Evolutionary conservation across 2,113 vertebrate species (phyloP), one percentile per base, ranked within the genome.

Genomic region (Crotalus horridus): DNA sequence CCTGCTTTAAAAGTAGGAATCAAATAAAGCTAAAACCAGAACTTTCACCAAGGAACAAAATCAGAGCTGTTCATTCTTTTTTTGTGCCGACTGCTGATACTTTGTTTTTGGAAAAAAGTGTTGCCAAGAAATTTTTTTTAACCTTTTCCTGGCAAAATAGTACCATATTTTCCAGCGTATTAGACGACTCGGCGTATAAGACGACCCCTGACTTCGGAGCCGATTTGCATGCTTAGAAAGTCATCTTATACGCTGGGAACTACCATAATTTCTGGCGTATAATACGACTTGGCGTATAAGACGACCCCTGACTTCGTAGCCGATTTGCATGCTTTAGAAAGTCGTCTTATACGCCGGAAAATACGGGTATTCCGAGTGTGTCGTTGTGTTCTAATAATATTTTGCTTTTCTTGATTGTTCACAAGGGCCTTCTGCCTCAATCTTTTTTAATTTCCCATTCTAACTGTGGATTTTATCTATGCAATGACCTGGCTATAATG

Each of bases 101-200:
- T 64, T 64, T 4, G 9, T 64, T n/a, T n/a, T 64, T 13, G 26
- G n/a, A 64, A 59, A 48, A 94, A 95, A 94, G 24, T 58, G 48
- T 87, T 97, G 92, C 55, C 81, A 90, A 86, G 93, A 8, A 61
- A 92, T 95, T 94, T 15, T 48, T 6, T 51, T 51, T 55, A 3
- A 55, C 7, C 92, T 96, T 96, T 91, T 21, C 6, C 61, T 74
- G 85, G 3, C 43, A 86, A 92, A 95, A 94, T 89, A 85, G 11
- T 51, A 54, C 13, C 39, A 39, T 39, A 39, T 39, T 39, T 39
- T 39, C 39, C 39, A 2, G 39, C 39, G 39, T 39, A 39, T 39
- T 39, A 39, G 39, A 39, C 39, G 0, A 39, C 39, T 39, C 39
- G 39, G 0, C 2, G 39, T 39, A 39, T 39, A 39, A 39, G 39